phyloP scores from a whole-genome alignment of 2,113 vertebrate species.

The Hymenochirus boettgeri region DNA sequence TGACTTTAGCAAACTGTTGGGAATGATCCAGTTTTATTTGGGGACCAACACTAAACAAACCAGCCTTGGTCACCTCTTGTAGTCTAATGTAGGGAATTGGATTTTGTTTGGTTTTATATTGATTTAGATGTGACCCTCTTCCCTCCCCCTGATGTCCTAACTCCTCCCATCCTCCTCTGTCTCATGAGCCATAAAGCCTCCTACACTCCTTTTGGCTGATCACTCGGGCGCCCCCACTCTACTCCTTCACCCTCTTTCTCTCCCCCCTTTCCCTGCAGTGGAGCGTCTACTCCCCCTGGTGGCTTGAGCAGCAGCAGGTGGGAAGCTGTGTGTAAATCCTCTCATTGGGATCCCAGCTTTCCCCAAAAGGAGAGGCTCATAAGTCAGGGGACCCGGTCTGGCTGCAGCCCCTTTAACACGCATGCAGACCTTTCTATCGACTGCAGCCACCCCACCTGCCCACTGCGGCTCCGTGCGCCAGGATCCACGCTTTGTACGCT shows the following conservation, averaged over 20 bases:
- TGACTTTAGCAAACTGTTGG: too few species aligned
- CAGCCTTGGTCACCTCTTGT: too few species aligned
- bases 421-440: not conserved
- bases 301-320: slow-evolving; percentile 39
- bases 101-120: too few species aligned
- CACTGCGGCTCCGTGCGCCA: too few species aligned
- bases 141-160: too few species aligned
- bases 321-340: not conserved
- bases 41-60: too few species aligned
- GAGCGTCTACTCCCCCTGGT: slow-evolving; percentile 25
- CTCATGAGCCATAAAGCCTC: not conserved
- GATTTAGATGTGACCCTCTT: too few species aligned
- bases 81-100: too few species aligned
- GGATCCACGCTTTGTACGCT: not conserved
- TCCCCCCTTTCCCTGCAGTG: not conserved
- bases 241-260: not conserved
- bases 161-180: not conserved
- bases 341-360: not conserved
- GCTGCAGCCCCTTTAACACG: not conserved
- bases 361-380: not conserved
- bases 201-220: slow-evolving; percentile 1
- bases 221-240: not conserved
- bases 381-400: not conserved
- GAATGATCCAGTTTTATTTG: too few species aligned
- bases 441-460: not conserved